Percentiles rank a stretch among this genome's conserved stretches.
Conservation (phyloP, 2,888 invertebrate species). For the Trichopria drosophilae region DNA sequence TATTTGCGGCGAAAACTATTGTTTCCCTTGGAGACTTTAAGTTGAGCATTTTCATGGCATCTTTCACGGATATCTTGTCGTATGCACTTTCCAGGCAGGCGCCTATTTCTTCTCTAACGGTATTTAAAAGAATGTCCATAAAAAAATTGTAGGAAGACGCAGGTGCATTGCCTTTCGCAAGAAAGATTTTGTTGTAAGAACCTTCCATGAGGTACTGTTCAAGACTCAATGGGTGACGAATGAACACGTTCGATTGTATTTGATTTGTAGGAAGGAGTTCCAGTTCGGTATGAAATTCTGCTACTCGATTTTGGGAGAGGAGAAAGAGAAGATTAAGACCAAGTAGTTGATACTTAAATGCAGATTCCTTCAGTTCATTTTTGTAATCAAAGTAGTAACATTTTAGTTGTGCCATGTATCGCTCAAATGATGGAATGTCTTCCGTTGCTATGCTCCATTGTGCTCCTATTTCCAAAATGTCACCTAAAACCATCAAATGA, state of each 20-base stretch:
- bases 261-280: slow-evolving; percentile 90
- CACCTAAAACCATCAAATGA: too few species aligned
- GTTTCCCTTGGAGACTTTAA: slow-evolving; percentile 77
- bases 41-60: slow-evolving; percentile 88
- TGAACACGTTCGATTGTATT: slow-evolving; percentile 90
- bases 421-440: slow-evolving; percentile 93
- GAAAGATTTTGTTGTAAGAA: slow-evolving; percentile 89
- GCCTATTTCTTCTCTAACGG: slow-evolving; percentile 94
- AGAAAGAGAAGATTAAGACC: slow-evolving; percentile 93
- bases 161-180: slow-evolving; percentile 87
- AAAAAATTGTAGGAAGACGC: slow-evolving; percentile 94
- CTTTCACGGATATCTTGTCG: slow-evolving; percentile 80
- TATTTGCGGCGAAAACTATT: slow-evolving; percentile 78
- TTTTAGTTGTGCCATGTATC: slow-evolving; percentile 96
- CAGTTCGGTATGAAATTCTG: slow-evolving; percentile 97
- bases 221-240: slow-evolving; percentile 89
- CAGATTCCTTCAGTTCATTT: slow-evolving; percentile 82
- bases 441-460: slow-evolving; percentile 91
- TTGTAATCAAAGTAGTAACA: slow-evolving; percentile 94
- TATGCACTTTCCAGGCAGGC: slow-evolving; percentile 96
- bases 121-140: slow-evolving; percentile 93
- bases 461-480: slow-evolving; percentile 93
- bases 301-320: slow-evolving; percentile 94
- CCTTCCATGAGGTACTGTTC: slow-evolving; percentile 99
- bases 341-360: slow-evolving; percentile 90